These are phyloP conservation scores for Porites cylindrica DNA, from an alignment of 92 coral and sea anemone genomes.

Conservation along the genomic window DNA sequence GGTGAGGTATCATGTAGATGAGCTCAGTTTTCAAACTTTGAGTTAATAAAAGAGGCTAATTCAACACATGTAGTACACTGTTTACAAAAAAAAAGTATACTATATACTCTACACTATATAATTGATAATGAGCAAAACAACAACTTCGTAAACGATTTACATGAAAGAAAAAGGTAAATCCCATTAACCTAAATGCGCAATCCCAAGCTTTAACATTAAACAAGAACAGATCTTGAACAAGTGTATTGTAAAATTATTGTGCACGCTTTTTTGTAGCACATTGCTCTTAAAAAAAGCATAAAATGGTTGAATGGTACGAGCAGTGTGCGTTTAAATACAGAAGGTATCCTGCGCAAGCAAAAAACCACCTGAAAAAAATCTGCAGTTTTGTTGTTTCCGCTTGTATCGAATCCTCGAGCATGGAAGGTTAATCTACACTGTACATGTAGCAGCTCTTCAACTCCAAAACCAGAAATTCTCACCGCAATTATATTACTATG, in stretches of 20 bases:
- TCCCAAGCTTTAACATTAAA: background rate
- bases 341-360: conserved; percentile 17
- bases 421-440: background rate
- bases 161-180: conserved; percentile 9
- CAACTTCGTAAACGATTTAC: background rate
- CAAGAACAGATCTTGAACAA: no score
- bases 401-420: background rate
- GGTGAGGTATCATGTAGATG: no score
- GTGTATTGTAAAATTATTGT: no score
- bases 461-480: background rate
- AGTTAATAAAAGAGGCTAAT: no score
- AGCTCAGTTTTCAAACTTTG: no score
- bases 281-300: background rate
- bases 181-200: background rate
- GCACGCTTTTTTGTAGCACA: no score
- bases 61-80: no score
- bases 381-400: background rate
- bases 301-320: background rate
- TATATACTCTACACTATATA: no score
- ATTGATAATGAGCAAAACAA: background rate
- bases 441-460: background rate
- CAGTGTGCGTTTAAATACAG: conserved; percentile 1
- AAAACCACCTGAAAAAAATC: conserved; percentile 39
- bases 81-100: no score
- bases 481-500: background rate